Conservation (phyloP, 1,140 invertebrate species). For the Eufriesea mexicana region DNA sequence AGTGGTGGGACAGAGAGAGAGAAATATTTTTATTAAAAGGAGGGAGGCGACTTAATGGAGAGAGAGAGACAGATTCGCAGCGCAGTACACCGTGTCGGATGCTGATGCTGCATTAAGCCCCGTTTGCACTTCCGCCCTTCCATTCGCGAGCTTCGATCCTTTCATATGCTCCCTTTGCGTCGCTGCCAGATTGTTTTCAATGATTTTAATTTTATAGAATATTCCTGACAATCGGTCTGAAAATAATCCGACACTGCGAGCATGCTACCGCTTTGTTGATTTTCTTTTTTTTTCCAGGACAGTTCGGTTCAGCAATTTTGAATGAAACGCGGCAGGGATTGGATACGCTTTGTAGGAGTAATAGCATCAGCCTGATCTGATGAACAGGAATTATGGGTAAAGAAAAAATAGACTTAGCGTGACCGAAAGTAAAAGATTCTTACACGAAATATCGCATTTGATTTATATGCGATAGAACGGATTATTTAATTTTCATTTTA, state of each 20-base stretch:
- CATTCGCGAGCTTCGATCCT: constrained; percentile 43
- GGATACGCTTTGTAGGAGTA: neutral
- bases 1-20: constrained; percentile 28
- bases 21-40: constrained; percentile 68
- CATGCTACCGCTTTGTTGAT: neutral
- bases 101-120: constrained; percentile 60
- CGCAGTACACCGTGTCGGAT: constrained; percentile 50
- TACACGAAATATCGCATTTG: too few relatives aligned
- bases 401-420: neutral
- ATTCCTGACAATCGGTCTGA: neutral
- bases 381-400: neutral
- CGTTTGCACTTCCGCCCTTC: constrained; percentile 63
- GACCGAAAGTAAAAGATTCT: too few relatives aligned
- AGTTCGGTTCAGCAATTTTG: neutral
- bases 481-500: too few relatives aligned
- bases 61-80: constrained; percentile 41
- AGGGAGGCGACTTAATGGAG: constrained; percentile 39
- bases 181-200: constrained; percentile 1
- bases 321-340: neutral
- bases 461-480: too few relatives aligned
- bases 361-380: neutral
- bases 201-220: constrained; percentile 16
- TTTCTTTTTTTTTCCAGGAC: neutral
- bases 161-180: neutral
- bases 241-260: neutral